Evolutionary conservation across 1,140 invertebrate genomes (phyloP).

Genomic region (Drosophila watanabei): DNA sequence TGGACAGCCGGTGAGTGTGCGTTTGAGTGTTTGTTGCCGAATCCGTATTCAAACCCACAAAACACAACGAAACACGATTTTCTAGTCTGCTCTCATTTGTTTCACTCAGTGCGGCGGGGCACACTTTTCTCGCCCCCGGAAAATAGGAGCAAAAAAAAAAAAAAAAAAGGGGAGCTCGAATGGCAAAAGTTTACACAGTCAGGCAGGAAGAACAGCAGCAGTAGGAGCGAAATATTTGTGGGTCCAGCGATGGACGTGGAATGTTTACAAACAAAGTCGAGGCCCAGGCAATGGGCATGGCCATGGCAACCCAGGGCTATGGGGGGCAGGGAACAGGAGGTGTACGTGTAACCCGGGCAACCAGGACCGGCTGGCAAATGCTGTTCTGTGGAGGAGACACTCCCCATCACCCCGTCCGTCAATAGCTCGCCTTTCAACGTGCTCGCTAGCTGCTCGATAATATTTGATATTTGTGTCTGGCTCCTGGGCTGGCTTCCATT

Average conservation of each 20-base stretch:
- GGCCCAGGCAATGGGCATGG: conserved; percentile 22
- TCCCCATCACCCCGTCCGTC: conserved; percentile 68
- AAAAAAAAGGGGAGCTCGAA: conserved; percentile 49
- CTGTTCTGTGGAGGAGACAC: conserved; percentile 37
- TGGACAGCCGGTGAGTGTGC: neutral
- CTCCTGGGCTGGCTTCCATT: conserved; percentile 2
- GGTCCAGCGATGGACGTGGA: conserved; percentile 70
- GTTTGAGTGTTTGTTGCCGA: conserved; percentile 24
- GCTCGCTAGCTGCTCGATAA: conserved; percentile 61
- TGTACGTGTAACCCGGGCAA: conserved; percentile 45
- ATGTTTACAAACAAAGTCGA: conserved; percentile 82
- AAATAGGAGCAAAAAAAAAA: conserved; percentile 36
- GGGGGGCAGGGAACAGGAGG: conserved; percentile 13
- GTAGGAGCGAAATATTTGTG: conserved; percentile 56
- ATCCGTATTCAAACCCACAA: conserved; percentile 40
- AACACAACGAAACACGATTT: conserved; percentile 59
- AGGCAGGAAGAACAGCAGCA: conserved; percentile 10
- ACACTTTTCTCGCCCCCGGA: conserved; percentile 50
- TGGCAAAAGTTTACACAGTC: conserved; percentile 77
- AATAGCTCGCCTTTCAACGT: conserved; percentile 57
- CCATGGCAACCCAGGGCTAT: conserved; percentile 53
- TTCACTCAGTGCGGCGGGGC: conserved; percentile 46
- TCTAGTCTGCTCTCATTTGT: conserved; percentile 57
- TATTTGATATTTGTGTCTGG: conserved; percentile 74
- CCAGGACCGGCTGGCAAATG: conserved; percentile 57